These are phyloP conservation scores for Poecilia gillii DNA, from an alignment of 2,797 vertebrate genomes.

Conservation along the genomic window DNA sequence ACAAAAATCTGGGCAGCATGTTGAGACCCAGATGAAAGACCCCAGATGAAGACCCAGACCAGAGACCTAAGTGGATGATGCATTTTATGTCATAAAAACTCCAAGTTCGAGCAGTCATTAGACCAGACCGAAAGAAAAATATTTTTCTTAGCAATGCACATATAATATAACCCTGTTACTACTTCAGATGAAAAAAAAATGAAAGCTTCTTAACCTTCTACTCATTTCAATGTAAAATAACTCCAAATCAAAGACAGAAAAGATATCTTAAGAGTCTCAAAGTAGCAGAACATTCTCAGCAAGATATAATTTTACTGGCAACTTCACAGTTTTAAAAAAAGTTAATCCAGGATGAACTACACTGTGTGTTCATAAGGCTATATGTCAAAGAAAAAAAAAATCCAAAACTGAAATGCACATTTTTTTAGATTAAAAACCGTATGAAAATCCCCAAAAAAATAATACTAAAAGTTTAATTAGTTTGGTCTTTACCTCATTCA, in stretches of 20 bases:
- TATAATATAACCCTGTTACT: not conserved
- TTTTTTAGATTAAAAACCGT: not conserved
- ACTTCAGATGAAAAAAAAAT: not conserved
- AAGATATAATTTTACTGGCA: not conserved
- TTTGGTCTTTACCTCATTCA: not conserved
- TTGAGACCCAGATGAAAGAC: not conserved
- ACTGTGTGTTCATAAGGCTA: not conserved
- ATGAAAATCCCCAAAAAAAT: not conserved
- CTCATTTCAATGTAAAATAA: not conserved
- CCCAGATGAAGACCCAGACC: too few relatives aligned
- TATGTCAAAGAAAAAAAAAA: not conserved
- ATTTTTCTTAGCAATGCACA: not conserved
- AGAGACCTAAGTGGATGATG: not conserved
- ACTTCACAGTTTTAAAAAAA: not conserved
- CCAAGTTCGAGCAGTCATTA: not conserved
- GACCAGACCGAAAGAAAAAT: not conserved
- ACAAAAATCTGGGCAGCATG: not conserved
- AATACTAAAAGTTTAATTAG: not conserved
- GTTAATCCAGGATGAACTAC: not conserved
- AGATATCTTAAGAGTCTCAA: not conserved
- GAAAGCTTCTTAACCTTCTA: not conserved
- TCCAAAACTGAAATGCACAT: not conserved
- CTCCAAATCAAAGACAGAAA: not conserved
- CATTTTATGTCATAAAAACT: not conserved
- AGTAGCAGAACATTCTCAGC: not conserved